phyloP scores from a whole-genome alignment of 2,888 invertebrate genomes.

The Marasmarcha lunaedactyla region DNA sequence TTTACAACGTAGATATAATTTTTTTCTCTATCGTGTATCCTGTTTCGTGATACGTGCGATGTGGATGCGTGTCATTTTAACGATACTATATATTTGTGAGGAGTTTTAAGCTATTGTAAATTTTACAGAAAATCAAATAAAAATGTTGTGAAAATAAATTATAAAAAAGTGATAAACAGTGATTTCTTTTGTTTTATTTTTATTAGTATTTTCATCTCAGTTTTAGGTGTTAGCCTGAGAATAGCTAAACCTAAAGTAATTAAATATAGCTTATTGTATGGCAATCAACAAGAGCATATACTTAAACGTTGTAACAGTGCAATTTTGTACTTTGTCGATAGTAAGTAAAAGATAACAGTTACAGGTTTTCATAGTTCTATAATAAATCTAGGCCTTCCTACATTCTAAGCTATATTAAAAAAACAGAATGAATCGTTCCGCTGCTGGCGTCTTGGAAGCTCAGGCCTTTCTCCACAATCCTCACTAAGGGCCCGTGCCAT shows the following conservation, averaged over 20 bases:
- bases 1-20: conserved; percentile 42
- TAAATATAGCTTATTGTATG: too few species aligned
- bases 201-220: conserved; percentile 10
- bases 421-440: too few species aligned
- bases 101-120: conserved; percentile 70
- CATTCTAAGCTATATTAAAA: too few species aligned
- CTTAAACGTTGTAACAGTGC: too few species aligned
- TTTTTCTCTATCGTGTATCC: conserved; percentile 54
- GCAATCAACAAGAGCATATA: too few species aligned
- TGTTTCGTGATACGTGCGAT: conserved; percentile 41
- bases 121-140: conserved; percentile 68
- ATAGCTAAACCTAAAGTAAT: too few species aligned
- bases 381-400: conserved; percentile 1
- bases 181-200: conserved; percentile 40
- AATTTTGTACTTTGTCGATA: too few species aligned
- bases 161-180: conserved; percentile 69
- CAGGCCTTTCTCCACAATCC: too few species aligned
- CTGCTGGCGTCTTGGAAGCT: too few species aligned
- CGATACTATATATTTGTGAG: conserved; percentile 58
- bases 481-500: too few species aligned
- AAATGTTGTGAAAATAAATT: conserved; percentile 70
- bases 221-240: too few species aligned
- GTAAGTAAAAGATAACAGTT: too few species aligned
- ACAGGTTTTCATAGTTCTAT: conserved; percentile 5
- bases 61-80: conserved; percentile 51